phyloP scores from a whole-genome alignment of 1,140 invertebrate genomes.

The Pygmarrhopalites habei region DNA sequence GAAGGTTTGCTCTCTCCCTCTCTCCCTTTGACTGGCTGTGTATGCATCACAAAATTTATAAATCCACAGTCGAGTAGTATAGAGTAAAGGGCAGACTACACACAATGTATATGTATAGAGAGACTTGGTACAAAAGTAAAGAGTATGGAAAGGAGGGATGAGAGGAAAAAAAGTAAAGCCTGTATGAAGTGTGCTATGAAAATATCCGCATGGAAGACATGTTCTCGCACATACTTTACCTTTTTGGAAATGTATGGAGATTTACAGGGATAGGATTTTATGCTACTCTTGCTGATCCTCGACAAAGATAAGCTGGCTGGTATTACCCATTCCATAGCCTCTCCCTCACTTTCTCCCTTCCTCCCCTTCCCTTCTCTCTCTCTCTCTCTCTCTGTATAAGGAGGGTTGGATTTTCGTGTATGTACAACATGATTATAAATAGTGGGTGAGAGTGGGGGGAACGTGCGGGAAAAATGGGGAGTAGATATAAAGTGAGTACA shows the following conservation, averaged over 20 bases:
- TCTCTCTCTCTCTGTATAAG: background rate
- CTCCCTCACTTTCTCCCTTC: background rate
- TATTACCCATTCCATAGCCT: background rate
- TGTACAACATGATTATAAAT: background rate
- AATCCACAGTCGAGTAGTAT: too few relatives aligned
- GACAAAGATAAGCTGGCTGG: background rate
- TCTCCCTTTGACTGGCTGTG: too few relatives aligned
- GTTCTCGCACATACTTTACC: background rate
- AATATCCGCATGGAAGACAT: background rate
- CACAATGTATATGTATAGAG: too few relatives aligned
- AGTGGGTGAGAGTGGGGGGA: background rate
- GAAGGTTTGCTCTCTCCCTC: too few relatives aligned
- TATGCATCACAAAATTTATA: too few relatives aligned
- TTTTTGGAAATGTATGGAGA: background rate
- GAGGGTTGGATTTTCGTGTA: too few relatives aligned
- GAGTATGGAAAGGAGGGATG: too few relatives aligned
- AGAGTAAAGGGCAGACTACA: too few relatives aligned
- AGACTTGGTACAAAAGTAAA: too few relatives aligned
- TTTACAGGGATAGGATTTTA: slow-evolving; percentile 9
- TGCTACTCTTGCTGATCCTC: slow-evolving; percentile 5
- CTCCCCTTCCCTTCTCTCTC: background rate
- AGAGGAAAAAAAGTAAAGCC: too few relatives aligned
- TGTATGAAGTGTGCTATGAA: too few relatives aligned
- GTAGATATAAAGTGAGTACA: background rate
- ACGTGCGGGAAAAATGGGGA: background rate